Evolutionary conservation across 2,888 invertebrate species (phyloP), one percentile per base, ranked within the genome.

Genomic region (Cantharis nigra): DNA sequence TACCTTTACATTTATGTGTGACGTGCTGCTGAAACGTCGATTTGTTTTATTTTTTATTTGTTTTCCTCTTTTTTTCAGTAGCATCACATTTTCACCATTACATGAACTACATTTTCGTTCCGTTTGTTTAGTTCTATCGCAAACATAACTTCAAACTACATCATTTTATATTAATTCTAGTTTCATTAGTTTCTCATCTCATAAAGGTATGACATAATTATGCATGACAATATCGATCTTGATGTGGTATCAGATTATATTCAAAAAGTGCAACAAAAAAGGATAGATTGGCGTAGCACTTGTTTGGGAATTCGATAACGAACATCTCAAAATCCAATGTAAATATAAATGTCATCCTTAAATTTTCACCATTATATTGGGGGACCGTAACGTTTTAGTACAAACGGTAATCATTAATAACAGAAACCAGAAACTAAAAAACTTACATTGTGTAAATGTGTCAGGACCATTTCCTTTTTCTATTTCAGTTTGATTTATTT

Each of bases 21-120:
- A 85, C 84, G 84, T 84, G 83, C 85, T 81, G 81, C 80, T 80
- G 81, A 78, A 83, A 81, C 82, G 82, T 81, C 83, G 79, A 79
- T 81, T 80, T 78, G 80, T 79, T 80, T 78, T 75, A 67, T 74
- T 71, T 63, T 77, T 79, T 77, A 81, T 82, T 79, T 80, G 74
- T 28, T 67, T 78, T 70, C 62, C 74, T 77, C 71, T 72, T 72
- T 77, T 16, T 79, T 78, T 72, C 76, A 18, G n/a, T 33, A 10
- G 18, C 33, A 62, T 71, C 26, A 33, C 28, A 65, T 20, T 70
- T 73, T 77, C 69, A 9, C 63, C 69, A 76, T 63, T 65, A 64
- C 13, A 65, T 26, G 30, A 18, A 33, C 13, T n/a, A 49, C 62
- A 70, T 69, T 28, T 20, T 69, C 28, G 16, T 69, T 67, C 16